Evolutionary conservation across 2,888 invertebrate genomes (phyloP).

Genomic region (Dicranocentrus wangi): DNA sequence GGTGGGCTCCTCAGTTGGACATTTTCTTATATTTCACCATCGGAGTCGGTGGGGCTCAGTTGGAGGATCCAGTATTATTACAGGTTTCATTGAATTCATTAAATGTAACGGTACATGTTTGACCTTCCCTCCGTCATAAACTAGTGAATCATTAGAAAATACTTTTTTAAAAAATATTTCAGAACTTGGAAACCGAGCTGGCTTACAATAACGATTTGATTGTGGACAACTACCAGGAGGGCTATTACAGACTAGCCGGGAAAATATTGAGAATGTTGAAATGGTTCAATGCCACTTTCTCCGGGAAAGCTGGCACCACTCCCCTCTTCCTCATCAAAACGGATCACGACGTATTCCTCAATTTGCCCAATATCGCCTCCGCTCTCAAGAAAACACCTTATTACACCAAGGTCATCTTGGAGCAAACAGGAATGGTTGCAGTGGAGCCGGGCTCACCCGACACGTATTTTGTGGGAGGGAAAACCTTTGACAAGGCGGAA

Average conservation of each 20-base stretch:
- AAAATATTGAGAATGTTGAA: constrained; percentile 60
- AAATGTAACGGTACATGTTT: neutral
- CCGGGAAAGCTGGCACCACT: constrained; percentile 18
- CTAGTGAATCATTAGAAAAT: no score
- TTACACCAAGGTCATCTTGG: constrained; percentile 29
- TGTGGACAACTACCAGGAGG: constrained; percentile 52
- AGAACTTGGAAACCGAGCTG: constrained; percentile 56
- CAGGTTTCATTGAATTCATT: no score
- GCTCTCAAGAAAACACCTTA: constrained; percentile 37
- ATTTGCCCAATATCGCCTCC: constrained; percentile 44
- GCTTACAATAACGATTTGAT: constrained; percentile 53
- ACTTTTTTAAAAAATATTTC: no score
- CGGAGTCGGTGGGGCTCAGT: no score
- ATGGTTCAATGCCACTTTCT: constrained; percentile 50
- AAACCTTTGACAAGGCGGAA: constrained; percentile 23
- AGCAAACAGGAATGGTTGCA: neutral
- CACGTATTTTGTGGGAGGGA: constrained; percentile 58
- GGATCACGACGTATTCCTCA: constrained; percentile 61
- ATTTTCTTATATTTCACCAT: no score
- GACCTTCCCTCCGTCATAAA: no score
- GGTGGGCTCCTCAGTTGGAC: constrained; percentile 57
- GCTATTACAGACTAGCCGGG: constrained; percentile 58
- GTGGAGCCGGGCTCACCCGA: constrained; percentile 16
- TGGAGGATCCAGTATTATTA: no score
- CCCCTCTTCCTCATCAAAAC: constrained; percentile 55